Conservation (phyloP, 1,140 invertebrate species). For the Parasteatoda tepidariorum region DNA sequence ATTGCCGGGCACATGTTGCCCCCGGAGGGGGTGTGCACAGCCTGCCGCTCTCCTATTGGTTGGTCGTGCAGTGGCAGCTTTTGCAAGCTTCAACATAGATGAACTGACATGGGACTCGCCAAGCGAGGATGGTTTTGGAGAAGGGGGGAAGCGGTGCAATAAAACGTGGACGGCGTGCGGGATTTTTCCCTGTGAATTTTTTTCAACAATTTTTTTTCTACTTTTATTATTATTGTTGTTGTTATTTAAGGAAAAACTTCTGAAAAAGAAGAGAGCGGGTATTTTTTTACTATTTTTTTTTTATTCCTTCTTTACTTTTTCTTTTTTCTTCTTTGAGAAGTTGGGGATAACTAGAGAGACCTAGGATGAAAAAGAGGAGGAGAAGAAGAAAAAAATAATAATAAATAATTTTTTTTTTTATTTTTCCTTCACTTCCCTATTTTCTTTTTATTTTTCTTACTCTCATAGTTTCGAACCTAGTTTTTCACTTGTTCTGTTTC, state of each 20-base stretch:
- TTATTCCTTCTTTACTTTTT: background rate
- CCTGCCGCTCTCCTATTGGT: conserved; percentile 33
- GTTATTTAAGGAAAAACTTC: conserved; percentile 54
- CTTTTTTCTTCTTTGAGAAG: conserved; percentile 24
- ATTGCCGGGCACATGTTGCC: conserved; percentile 60
- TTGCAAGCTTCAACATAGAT: conserved; percentile 33
- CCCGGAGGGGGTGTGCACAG: conserved; percentile 15
- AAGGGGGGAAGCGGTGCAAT: conserved; percentile 14
- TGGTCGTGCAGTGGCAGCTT: conserved; percentile 10
- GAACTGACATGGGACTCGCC: conserved; percentile 41
- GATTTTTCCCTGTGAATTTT: conserved; percentile 31
- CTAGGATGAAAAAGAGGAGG: background rate
- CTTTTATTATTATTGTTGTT: conserved; percentile 30
- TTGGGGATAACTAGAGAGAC: conserved; percentile 43
- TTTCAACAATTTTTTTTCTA: conserved; percentile 5
- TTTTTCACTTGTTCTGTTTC: conserved; percentile 55
- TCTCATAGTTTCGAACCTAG: conserved; percentile 38
- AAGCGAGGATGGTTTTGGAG: background rate
- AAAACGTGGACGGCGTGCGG: conserved; percentile 56
- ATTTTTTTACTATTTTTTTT: conserved; percentile 14
- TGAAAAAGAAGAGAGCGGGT: conserved; percentile 13
- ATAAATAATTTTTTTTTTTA: conserved; percentile 39
- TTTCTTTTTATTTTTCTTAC: conserved; percentile 12
- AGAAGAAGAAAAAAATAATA: conserved; percentile 11
- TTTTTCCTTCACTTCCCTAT: background rate